These are phyloP conservation scores for Nyctereutes procyonoides DNA, from an alignment of 2,113 vertebrate species.

Conservation along the genomic window DNA sequence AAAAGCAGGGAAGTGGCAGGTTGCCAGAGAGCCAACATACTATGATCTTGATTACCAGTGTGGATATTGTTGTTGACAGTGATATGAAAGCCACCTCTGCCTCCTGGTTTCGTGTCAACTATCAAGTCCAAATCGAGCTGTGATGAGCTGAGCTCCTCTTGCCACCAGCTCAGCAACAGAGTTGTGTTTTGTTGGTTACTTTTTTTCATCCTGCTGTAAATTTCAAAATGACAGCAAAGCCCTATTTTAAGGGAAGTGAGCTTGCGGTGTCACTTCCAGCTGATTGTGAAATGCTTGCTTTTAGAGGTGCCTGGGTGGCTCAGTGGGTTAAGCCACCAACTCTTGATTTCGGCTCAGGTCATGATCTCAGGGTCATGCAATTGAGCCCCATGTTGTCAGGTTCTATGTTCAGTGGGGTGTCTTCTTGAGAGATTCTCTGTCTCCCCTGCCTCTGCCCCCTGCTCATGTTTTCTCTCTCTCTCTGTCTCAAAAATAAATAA, in stretches of 20 bases:
- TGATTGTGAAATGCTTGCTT: not conserved
- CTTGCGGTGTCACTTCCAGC: not conserved
- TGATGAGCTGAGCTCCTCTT: not conserved
- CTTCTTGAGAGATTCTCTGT: not conserved
- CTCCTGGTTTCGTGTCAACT: accelerated
- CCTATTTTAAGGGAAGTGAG: not conserved
- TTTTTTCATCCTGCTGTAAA: not conserved
- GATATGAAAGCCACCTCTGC: not conserved
- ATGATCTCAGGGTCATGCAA: not conserved
- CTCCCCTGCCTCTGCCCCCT: not conserved
- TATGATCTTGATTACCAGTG: not conserved
- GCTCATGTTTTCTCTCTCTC: not conserved
- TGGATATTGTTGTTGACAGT: not conserved
- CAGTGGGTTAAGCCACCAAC: not conserved
- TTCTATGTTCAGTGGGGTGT: not conserved
- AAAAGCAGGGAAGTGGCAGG: not conserved
- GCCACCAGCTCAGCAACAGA: not conserved
- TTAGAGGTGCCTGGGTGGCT: not conserved
- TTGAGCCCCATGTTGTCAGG: not conserved
- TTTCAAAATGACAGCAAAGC: not conserved
- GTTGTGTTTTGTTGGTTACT: not conserved
- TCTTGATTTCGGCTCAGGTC: not conserved
- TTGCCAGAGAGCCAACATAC: not conserved
- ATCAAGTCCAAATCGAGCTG: not conserved
- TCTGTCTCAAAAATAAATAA: not conserved